Evolutionary conservation across 2,797 vertebrate genomes (phyloP), one percentile per base, ranked within the genome.

Genomic region (Pangasius sanitwongsei): DNA sequence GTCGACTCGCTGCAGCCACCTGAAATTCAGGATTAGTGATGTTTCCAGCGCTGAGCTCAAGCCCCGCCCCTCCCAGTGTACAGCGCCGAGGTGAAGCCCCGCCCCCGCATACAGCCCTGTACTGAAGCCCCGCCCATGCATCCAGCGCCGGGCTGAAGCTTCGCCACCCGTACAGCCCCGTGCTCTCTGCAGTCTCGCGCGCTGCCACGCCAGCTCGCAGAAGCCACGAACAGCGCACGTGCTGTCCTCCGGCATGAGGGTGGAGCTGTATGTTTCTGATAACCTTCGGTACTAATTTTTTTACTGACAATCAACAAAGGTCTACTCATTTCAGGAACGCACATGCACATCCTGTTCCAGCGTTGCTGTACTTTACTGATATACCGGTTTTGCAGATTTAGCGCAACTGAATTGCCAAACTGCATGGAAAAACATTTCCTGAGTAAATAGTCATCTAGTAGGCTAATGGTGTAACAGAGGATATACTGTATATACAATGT

Each of bases 1-100:
- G 69, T 70, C 69, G 93, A 93, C 92, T 92, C 93, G 94, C 93
- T 94, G 91, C 93, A 88, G 89, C 91, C 95, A 97, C 96, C 96
- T 97, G 96, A 96, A 96, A 95, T 93, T 95, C 95, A 94, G 96
- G 95, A 95, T 94, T 91, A 93, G 95, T 93, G 95, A 94, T 94
- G 95, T 95, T 96, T 95, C 94, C 93, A 90, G 93, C 92, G 94
- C 94, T 3, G 94, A 95, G 94, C 95, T 95, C 93, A 96, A 95
- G 94, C 95, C 94, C 95, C 96, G 95, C 96, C 96, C 94, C 95
- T 93, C 41, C 67, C n/a, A 94, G 95, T 95, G 95, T 95, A 94
- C 94, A 89, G 92, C 92, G 93, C 94, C 0, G 94, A 95, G 94
- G 94, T 95, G 93, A 95, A 95, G 94, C 94, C 94, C 95, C 95